Conservation (phyloP, 2,113 vertebrate species). For the Tupaia chinensis region DNA sequence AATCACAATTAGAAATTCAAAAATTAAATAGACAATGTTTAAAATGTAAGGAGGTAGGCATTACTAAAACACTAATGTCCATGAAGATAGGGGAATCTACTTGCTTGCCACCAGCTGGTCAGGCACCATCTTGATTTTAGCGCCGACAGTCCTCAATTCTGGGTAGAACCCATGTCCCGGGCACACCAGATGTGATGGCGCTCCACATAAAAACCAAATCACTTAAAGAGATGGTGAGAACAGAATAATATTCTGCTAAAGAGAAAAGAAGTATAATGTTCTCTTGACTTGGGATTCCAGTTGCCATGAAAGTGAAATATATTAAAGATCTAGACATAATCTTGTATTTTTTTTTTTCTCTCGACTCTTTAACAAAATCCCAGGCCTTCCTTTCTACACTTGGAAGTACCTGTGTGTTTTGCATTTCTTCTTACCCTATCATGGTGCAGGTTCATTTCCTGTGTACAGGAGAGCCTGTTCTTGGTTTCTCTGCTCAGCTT, state of each 20-base stretch:
- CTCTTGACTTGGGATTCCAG: not conserved
- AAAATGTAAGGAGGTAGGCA: no score
- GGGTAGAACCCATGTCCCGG: not conserved
- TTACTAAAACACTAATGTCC: not conserved
- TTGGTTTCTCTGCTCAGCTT: not conserved
- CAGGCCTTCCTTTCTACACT: not conserved
- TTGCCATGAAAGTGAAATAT: not conserved
- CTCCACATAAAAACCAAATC: fast-evolving
- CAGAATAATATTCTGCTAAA: not conserved
- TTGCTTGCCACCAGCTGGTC: not conserved
- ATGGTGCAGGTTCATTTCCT: not conserved
- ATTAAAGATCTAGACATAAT: not conserved
- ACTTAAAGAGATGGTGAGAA: not conserved
- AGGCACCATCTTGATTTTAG: not conserved
- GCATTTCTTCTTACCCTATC: not conserved
- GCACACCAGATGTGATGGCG: not conserved
- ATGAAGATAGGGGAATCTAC: not conserved
- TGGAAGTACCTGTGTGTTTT: not conserved
- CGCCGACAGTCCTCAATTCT: not conserved
- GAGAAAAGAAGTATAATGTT: not conserved
- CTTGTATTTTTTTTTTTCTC: not conserved
- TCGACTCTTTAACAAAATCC: not conserved
- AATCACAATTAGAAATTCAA: not conserved
- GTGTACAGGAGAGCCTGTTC: not conserved
- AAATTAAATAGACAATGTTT: not conserved